Percentiles rank a stretch among this genome's conserved stretches.
These are phyloP conservation scores for Hetaerina americana DNA, from an alignment of 1,140 invertebrate species.

Conservation along the genomic window DNA sequence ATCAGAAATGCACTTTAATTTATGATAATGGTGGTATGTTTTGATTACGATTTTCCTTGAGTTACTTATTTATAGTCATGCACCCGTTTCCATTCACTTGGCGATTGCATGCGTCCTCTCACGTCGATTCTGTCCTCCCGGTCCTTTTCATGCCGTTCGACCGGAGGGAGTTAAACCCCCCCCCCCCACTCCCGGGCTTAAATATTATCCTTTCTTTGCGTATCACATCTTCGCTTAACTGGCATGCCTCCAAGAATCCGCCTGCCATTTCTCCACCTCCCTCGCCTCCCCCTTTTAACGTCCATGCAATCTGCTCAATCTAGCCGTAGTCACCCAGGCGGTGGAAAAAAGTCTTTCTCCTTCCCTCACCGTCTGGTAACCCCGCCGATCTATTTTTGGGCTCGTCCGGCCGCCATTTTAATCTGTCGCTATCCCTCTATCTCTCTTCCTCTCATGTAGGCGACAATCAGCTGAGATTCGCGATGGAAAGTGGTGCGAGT, in stretches of 20 bases:
- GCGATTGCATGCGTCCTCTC: too few species aligned
- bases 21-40: too few species aligned
- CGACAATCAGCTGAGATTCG: neutral
- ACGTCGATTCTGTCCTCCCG: too few species aligned
- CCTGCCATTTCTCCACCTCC: too few species aligned
- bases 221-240: neutral
- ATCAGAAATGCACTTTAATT: too few species aligned
- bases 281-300: neutral
- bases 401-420: neutral
- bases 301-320: neutral
- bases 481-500: neutral
- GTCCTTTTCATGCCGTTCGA: too few species aligned
- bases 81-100: too few species aligned
- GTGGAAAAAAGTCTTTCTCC: neutral
- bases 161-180: too few species aligned
- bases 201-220: neutral
- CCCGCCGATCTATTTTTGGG: neutral
- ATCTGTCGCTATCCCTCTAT: neutral
- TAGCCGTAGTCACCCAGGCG: neutral
- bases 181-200: neutral
- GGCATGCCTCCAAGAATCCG: neutral
- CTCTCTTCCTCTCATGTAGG: too few species aligned
- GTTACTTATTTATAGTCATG: too few species aligned
- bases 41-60: too few species aligned
- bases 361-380: neutral